Evolutionary conservation across 2,888 invertebrate genomes (phyloP).

Genomic region (Lepidonotus clava): DNA sequence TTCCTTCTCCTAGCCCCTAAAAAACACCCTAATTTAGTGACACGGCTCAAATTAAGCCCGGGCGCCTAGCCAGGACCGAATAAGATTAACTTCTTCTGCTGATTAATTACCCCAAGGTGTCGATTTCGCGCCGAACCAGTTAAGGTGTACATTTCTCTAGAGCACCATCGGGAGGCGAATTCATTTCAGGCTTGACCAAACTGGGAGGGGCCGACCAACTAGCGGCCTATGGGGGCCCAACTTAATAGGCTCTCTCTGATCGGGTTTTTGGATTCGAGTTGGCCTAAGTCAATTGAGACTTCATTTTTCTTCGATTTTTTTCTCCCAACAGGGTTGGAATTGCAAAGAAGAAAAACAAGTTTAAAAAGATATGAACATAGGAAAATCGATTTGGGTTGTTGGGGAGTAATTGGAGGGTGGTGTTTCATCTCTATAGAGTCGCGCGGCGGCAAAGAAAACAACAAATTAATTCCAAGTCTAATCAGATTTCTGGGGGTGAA

Average conservation of each 20-base stretch:
- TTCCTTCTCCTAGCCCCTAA: background rate
- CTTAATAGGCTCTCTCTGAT: background rate
- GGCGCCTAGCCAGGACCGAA: background rate
- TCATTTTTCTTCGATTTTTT: background rate
- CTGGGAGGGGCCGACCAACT: background rate
- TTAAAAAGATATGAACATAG: background rate
- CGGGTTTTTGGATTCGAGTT: background rate
- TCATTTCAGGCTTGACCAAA: slow-evolving; percentile 16
- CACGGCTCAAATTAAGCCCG: background rate
- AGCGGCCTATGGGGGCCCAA: background rate
- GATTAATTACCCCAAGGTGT: background rate
- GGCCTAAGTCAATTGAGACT: background rate
- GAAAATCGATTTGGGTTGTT: background rate
- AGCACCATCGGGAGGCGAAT: background rate
- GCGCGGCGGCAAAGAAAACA: background rate
- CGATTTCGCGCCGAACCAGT: background rate
- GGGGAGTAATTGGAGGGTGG: background rate
- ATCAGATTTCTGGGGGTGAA: slow-evolving; percentile 4
- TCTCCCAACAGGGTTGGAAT: too few species aligned
- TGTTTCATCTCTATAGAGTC: background rate
- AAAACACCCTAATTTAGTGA: background rate
- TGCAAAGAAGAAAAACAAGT: background rate
- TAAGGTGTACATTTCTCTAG: slow-evolving; percentile 15
- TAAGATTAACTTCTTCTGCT: slow-evolving; percentile 4
- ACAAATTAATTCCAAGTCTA: background rate